Conservation (phyloP, 30 jellyfish, hydroid and myxozoan species). For the Turritopsis rubra region DNA sequence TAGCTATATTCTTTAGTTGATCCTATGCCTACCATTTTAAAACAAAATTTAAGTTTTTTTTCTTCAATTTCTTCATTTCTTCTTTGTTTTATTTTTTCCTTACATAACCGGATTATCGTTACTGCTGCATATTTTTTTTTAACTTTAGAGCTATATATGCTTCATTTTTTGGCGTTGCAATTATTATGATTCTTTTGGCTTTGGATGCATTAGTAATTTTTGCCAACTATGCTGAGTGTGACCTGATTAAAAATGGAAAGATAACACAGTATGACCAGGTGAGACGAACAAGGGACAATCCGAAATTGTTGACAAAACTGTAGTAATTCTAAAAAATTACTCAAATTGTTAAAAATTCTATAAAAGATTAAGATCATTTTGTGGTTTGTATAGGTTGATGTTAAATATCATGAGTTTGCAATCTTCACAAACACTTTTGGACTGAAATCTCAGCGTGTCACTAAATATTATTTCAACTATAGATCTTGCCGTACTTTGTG, state of each 20-base stretch:
- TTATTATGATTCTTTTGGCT: conserved; percentile 16
- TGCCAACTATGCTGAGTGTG: conserved; percentile 53
- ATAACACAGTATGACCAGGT: conserved; percentile 69
- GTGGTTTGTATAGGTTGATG: too few relatives aligned
- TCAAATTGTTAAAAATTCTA: too few relatives aligned
- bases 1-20: too few relatives aligned
- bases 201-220: conserved; percentile 53
- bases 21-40: too few relatives aligned
- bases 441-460: neutral
- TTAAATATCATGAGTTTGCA: too few relatives aligned
- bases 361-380: too few relatives aligned
- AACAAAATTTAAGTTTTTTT: too few relatives aligned
- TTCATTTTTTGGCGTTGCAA: conserved; percentile 19
- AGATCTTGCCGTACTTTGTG: conserved; percentile 65
- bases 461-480: neutral
- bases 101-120: neutral
- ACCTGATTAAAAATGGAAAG: conserved; percentile 13
- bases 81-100: neutral
- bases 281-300: too few relatives aligned
- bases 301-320: too few relatives aligned
- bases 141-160: conserved; percentile 39
- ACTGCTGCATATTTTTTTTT: neutral
- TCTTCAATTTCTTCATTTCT: neutral
- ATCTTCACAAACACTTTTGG: too few relatives aligned
- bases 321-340: too few relatives aligned